phyloP scores from a whole-genome alignment of 1,140 invertebrate species.

The Drosophila nasuta region DNA sequence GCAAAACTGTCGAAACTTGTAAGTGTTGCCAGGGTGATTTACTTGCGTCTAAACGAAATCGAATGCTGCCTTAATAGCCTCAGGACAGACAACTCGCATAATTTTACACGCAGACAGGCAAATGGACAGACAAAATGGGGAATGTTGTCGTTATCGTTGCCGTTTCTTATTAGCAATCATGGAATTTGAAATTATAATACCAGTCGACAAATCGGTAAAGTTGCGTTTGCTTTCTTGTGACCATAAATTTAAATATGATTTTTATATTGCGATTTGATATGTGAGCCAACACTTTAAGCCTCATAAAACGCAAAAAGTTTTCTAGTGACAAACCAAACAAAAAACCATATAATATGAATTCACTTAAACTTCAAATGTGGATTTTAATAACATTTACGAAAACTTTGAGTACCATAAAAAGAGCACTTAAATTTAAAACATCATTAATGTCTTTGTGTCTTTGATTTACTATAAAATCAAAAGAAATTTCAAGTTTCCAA shows the following conservation, averaged over 20 bases:
- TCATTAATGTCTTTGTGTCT: conserved; percentile 42
- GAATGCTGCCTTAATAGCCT: conserved; percentile 77
- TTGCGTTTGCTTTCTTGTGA: conserved; percentile 35
- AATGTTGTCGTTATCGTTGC: background rate
- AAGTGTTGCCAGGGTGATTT: conserved; percentile 78
- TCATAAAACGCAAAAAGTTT: conserved; percentile 30
- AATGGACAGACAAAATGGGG: conserved; percentile 19
- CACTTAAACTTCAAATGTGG: conserved; percentile 42
- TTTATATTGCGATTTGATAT: conserved; percentile 67
- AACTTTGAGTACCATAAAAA: conserved; percentile 58
- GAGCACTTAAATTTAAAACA: conserved; percentile 53
- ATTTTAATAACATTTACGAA: conserved; percentile 59
- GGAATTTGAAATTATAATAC: conserved; percentile 78
- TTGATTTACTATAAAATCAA: conserved; percentile 17
- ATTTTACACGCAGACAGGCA: conserved; percentile 70
- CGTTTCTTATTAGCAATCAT: conserved; percentile 65
- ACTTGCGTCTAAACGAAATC: conserved; percentile 76
- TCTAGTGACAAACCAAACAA: conserved; percentile 30
- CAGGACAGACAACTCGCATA: conserved; percentile 75
- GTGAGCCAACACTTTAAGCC: conserved; percentile 55
- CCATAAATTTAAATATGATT: conserved; percentile 82
- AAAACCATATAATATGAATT: conserved; percentile 29
- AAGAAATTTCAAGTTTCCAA: no score
- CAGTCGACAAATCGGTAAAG: conserved; percentile 66
- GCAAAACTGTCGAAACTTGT: conserved; percentile 80